These are phyloP conservation scores for Chloroclystis v-ata DNA, from an alignment of 2,888 invertebrate genomes.

Conservation along the genomic window DNA sequence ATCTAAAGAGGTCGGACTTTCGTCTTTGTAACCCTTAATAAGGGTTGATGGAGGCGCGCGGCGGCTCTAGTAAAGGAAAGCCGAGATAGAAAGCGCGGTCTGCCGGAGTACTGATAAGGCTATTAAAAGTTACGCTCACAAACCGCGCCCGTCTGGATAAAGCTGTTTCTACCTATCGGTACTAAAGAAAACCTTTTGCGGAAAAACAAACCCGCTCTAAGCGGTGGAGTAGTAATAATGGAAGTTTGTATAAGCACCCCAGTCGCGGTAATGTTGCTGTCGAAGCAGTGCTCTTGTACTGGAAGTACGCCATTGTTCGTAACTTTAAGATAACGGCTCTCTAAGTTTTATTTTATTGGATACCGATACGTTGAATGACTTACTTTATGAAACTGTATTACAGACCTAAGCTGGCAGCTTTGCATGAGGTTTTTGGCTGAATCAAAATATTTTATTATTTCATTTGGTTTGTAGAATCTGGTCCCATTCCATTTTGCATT, in stretches of 20 bases:
- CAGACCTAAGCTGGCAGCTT: not conserved
- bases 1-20: slow-evolving; percentile 34
- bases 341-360: slow-evolving; percentile 35
- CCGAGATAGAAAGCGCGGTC: slow-evolving; percentile 53
- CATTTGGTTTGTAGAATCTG: not conserved
- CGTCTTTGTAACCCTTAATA: slow-evolving; percentile 54
- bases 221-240: slow-evolving; percentile 42
- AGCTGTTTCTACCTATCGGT: slow-evolving; percentile 53
- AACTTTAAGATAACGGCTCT: slow-evolving; percentile 37
- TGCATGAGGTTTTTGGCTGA: too few species aligned
- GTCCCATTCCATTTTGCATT: not conserved
- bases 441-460: too few species aligned
- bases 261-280: slow-evolving; percentile 40
- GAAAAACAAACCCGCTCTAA: slow-evolving; percentile 40
- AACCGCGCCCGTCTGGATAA: slow-evolving; percentile 58
- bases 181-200: slow-evolving; percentile 47
- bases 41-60: slow-evolving; percentile 49
- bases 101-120: slow-evolving; percentile 70
- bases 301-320: slow-evolving; percentile 33
- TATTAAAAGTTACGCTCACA: slow-evolving; percentile 73
- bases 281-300: slow-evolving; percentile 29
- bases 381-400: slow-evolving; percentile 7
- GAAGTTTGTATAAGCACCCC: slow-evolving; percentile 36
- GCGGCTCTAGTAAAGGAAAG: slow-evolving; percentile 41
- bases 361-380: slow-evolving; percentile 23